These are phyloP conservation scores for Neoniphon sammara DNA, from an alignment of 2,797 vertebrate species.

Conservation along the genomic window DNA sequence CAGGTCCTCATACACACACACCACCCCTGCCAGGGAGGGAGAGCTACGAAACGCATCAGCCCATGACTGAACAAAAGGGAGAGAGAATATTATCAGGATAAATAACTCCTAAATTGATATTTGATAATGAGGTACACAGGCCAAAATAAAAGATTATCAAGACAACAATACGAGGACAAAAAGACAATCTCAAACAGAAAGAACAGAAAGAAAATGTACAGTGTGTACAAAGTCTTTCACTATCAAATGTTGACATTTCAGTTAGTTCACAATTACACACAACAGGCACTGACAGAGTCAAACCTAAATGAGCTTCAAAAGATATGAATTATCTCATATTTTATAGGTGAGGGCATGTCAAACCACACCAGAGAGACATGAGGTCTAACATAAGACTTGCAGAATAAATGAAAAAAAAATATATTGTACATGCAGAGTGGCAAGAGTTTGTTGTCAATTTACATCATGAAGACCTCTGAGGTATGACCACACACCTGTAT, in stretches of 20 bases:
- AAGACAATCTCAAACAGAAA: neutral
- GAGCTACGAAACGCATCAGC: slow-evolving; percentile 95
- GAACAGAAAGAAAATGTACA: neutral
- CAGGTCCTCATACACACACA: slow-evolving; percentile 93
- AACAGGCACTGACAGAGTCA: neutral
- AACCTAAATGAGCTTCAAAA: no score
- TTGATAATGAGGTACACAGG: neutral
- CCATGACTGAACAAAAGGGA: slow-evolving; percentile 88
- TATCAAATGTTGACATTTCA: slow-evolving; percentile 27
- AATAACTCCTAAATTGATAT: neutral
- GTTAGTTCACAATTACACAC: slow-evolving; percentile 1
- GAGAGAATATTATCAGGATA: slow-evolving; percentile 9
- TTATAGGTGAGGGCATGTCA: no score
- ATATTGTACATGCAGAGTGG: neutral
- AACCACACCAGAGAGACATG: no score
- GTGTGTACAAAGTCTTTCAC: neutral
- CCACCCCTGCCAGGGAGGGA: slow-evolving; percentile 91
- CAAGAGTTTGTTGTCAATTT: neutral
- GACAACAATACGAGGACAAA: slow-evolving; percentile 12
- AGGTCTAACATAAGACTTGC: no score
- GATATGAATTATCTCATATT: no score
- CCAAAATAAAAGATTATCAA: slow-evolving; percentile 10
- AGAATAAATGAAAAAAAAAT: no score
- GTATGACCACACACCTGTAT: slow-evolving; percentile 87
- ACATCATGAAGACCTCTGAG: neutral